Percentiles rank a stretch among this genome's conserved stretches.
Evolutionary conservation across 92 coral and sea anemone species (phyloP).

Genomic region (Epizoanthus stellaris): DNA sequence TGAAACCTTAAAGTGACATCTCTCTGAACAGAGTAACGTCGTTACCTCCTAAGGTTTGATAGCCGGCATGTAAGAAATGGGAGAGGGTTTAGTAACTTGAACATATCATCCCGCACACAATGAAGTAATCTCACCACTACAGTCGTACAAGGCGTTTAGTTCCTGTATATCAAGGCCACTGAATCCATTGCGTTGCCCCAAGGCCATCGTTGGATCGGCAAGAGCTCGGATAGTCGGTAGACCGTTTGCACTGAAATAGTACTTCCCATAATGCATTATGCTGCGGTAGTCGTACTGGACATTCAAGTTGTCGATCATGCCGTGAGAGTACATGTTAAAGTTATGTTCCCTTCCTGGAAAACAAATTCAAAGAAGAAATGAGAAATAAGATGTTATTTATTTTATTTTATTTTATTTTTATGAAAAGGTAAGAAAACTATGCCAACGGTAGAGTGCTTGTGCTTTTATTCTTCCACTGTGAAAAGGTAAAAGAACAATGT

Average conservation of each 20-base stretch:
- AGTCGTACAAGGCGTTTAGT: slow-evolving; percentile 84
- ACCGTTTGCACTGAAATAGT: slow-evolving; percentile 82
- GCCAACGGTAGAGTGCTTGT: no score
- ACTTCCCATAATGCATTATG: slow-evolving; percentile 89
- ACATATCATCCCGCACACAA: no score
- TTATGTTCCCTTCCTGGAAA: slow-evolving; percentile 71
- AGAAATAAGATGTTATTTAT: no score
- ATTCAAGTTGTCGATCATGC: slow-evolving; percentile 70
- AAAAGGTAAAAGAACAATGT: no score
- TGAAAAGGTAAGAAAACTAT: no score
- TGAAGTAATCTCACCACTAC: slow-evolving; percentile 67
- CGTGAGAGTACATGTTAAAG: slow-evolving; percentile 74
- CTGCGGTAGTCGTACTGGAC: slow-evolving; percentile 92
- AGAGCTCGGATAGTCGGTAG: slow-evolving; percentile 74
- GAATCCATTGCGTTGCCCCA: slow-evolving; percentile 82
- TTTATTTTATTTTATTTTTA: no score
- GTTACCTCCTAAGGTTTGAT: no score
- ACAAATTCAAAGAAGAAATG: not conserved
- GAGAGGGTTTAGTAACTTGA: no score
- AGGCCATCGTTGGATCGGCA: slow-evolving; percentile 61
- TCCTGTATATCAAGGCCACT: slow-evolving; percentile 80
- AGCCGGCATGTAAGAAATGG: no score
- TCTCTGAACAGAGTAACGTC: no score
- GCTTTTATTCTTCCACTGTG: no score
- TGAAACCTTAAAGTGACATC: no score